These are phyloP conservation scores for Pinna nobilis DNA, from an alignment of 1,140 invertebrate species.

Conservation along the genomic window DNA sequence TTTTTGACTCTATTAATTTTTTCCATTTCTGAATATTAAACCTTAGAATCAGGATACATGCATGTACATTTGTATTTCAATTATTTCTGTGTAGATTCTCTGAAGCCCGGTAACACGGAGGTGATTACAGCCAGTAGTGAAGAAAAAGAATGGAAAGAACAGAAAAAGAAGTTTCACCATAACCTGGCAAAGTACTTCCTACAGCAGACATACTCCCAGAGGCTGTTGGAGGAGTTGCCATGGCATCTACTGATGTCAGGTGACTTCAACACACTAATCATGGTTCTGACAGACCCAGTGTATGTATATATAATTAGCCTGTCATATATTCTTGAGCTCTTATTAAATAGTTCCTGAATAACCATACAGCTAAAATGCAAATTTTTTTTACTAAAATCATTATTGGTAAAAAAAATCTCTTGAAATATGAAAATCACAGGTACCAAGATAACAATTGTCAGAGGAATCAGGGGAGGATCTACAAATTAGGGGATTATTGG, in stretches of 20 bases:
- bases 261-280: conserved; percentile 49
- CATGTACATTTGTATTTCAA: too few species aligned
- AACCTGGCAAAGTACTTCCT: conserved; percentile 62
- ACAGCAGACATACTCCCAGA: conserved; percentile 47
- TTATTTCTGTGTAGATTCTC: conserved; percentile 21
- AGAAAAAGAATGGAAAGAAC: conserved; percentile 50
- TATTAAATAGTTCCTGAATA: neutral
- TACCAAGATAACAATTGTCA: too few species aligned
- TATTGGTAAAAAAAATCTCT: too few species aligned
- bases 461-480: too few species aligned
- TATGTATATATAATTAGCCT: conserved; percentile 36
- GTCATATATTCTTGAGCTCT: neutral
- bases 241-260: conserved; percentile 68
- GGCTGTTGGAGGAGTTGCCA: conserved; percentile 63
- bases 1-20: too few species aligned
- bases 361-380: too few species aligned
- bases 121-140: conserved; percentile 6
- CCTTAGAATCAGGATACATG: too few species aligned
- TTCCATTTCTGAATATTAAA: too few species aligned
- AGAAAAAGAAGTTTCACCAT: conserved; percentile 56
- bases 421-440: too few species aligned
- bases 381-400: too few species aligned
- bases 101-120: conserved; percentile 23
- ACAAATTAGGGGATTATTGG: too few species aligned
- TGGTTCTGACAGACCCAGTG: conserved; percentile 58